phyloP scores from a whole-genome alignment of 2,888 invertebrate genomes.

The Exocentrus adspersus region DNA sequence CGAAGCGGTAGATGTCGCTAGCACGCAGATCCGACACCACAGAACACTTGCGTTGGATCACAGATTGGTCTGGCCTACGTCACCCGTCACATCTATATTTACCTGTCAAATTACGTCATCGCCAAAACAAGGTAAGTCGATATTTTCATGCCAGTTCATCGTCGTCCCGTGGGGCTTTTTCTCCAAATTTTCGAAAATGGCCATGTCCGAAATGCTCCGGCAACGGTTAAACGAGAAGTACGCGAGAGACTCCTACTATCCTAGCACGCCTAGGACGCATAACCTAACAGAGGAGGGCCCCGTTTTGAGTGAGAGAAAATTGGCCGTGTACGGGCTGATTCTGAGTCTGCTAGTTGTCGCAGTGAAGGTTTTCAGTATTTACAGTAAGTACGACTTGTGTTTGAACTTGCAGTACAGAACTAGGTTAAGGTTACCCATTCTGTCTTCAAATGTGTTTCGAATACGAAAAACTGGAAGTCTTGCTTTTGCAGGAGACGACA shows the following conservation, averaged over 20 bases:
- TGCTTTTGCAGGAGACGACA: conserved; percentile 39
- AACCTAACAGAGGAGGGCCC: conserved; percentile 39
- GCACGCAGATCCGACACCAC: no score
- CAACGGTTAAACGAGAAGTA: conserved; percentile 41
- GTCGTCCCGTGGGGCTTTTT: conserved; percentile 14
- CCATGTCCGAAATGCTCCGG: conserved; percentile 39
- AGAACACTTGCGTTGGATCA: no score
- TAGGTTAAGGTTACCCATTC: conserved; percentile 13
- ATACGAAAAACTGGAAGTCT: no score
- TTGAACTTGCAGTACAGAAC: background rate
- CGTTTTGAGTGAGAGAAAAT: conserved; percentile 54
- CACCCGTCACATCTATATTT: conserved; percentile 35
- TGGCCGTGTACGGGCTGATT: conserved; percentile 55
- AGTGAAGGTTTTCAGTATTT: conserved; percentile 51
- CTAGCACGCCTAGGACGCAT: conserved; percentile 35
- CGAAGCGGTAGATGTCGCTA: background rate
- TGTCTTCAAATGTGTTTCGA: no score
- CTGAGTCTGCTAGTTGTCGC: conserved; percentile 54
- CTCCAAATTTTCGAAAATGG: background rate
- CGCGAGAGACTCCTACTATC: conserved; percentile 30
- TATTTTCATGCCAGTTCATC: conserved; percentile 29
- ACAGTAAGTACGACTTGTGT: conserved; percentile 55
- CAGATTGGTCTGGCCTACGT: no score
- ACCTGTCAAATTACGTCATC: conserved; percentile 41
- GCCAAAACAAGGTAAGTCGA: conserved; percentile 43